Base-by-base conservation (phyloP, 2,888 invertebrate genomes). In the Pogonocherus hispidulus region DNA sequence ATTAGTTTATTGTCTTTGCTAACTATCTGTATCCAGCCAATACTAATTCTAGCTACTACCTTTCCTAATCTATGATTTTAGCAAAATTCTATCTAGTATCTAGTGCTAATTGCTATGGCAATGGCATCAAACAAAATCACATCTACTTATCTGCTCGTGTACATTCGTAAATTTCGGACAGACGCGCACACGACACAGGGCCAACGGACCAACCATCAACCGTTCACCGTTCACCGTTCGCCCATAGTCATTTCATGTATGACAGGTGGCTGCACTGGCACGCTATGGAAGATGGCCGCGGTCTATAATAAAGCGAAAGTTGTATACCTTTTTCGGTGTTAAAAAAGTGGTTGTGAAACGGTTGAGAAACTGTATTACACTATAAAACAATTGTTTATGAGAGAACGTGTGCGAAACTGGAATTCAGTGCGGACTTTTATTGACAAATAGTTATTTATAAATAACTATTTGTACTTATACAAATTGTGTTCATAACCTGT, bases 191-290 rank as follows among this genome's bases (percentile, higher is more conserved):
- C 80, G 81, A 80, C 78, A 75, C 70, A 74, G 73, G 41, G 14
- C 41, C 41, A 41, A 41, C 27, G 27, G 27, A 27, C 8, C 27
- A 27, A 27, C 27, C 27, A 27, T 72, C 71, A 75, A 74, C 78
- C 72, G 68, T 55, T 74, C 56, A 65, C 18, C 64, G 37, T 23
- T 41, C 11, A 19, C 16, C 62, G 9, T 3, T 37, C 41, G 62
- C 59, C 66, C 68, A 51, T 75, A 76, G 72, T 80, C 79, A 81
- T 81, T 81, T 80, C 77, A 78, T 81, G 76, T 80, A 79, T 82
- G 84, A 82, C 84, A 85, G 85, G 84, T 85, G 85, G 85, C 84
- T 78, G 79, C 82, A 83, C 83, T 84, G 84, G 82, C 82, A 84
- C 84, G 84, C 84, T 78, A 81, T 78, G 68, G 77, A 84, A 85